Percentiles rank a stretch among this genome's conserved stretches.
phyloP scores from a whole-genome alignment of 2,888 invertebrate species.

The Trachelus stipa region DNA sequence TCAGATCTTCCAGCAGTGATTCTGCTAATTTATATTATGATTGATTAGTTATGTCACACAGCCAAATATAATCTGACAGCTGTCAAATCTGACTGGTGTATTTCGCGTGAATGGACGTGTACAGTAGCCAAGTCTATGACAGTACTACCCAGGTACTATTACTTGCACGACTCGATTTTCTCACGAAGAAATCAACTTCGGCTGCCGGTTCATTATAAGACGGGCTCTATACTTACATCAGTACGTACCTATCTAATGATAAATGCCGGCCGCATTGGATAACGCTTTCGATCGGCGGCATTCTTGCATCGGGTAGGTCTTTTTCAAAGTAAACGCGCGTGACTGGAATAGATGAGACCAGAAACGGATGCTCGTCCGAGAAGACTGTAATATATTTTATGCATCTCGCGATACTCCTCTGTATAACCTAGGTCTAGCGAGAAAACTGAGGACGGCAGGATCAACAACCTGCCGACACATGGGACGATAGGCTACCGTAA shows the following conservation, averaged over 20 bases:
- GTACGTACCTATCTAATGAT: background rate
- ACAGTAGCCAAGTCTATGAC: background rate
- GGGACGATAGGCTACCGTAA: background rate
- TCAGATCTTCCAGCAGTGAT: background rate
- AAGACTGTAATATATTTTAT: background rate
- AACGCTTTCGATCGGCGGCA: background rate
- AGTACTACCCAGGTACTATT: background rate
- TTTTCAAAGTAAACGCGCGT: slow-evolving; percentile 36
- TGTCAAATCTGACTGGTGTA: background rate
- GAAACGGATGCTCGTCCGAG: slow-evolving; percentile 21
- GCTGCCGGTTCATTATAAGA: background rate
- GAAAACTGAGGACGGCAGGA: background rate
- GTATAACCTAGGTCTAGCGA: background rate
- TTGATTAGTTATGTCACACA: background rate
- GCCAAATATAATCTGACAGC: background rate
- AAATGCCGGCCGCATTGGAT: background rate
- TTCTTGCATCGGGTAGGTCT: slow-evolving; percentile 17
- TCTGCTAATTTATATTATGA: background rate
- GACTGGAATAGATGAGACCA: slow-evolving; percentile 34
- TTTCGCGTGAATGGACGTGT: background rate
- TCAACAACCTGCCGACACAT: background rate
- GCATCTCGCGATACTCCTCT: background rate
- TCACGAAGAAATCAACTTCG: background rate
- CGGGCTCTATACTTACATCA: background rate
- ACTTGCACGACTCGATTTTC: background rate